These are phyloP conservation scores for Dinomys branickii DNA, from an alignment of 2,113 vertebrate genomes.

Conservation along the genomic window DNA sequence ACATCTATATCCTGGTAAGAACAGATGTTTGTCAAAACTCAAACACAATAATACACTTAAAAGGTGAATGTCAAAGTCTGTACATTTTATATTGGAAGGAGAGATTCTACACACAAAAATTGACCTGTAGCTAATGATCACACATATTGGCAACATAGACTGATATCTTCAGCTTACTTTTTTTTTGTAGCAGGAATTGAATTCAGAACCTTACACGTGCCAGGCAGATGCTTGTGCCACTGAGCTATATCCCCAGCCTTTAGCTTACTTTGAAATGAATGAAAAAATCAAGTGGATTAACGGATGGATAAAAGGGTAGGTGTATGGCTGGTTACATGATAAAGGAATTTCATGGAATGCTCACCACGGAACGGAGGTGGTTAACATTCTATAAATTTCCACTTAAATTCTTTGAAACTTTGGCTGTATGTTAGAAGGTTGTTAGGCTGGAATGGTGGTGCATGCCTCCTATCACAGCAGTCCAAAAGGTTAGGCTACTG, in stretches of 20 bases:
- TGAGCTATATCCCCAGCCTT: not conserved
- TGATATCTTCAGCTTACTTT: too few relatives aligned
- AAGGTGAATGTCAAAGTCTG: not conserved
- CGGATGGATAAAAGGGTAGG: not conserved
- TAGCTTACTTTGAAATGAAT: slow-evolving; percentile 25
- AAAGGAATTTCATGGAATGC: not conserved
- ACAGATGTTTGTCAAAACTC: not conserved
- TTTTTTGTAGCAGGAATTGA: too few relatives aligned
- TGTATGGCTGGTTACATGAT: not conserved
- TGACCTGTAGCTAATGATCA: not conserved
- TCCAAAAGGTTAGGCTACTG: not conserved
- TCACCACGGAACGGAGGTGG: not conserved
- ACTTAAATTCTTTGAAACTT: not conserved
- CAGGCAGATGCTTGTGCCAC: too few relatives aligned
- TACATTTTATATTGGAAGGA: not conserved
- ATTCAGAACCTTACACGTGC: too few relatives aligned
- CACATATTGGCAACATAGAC: not conserved
- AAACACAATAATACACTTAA: not conserved
- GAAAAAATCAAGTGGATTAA: not conserved
- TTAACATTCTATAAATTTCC: not conserved
- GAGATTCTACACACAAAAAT: not conserved
- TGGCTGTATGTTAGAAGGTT: not conserved
- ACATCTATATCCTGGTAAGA: not conserved
- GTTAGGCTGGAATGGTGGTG: not conserved
- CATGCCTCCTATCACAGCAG: not conserved